Conservation (phyloP, 2,113 vertebrate genomes). For the Pogona vitticeps region DNA sequence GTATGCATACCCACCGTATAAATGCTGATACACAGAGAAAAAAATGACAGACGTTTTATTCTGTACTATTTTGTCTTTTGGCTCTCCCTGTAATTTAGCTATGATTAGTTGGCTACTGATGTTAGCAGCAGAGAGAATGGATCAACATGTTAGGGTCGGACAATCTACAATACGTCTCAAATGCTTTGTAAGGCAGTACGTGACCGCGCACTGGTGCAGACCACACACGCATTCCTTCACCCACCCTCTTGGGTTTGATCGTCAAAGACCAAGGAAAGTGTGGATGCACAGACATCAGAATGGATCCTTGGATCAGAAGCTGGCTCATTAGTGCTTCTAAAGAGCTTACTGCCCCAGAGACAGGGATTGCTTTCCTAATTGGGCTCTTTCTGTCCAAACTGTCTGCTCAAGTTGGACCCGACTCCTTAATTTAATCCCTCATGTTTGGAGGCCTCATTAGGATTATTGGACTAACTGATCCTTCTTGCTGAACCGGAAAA, state of each 20-base stretch:
- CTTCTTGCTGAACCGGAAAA: not conserved
- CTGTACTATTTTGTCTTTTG: not conserved
- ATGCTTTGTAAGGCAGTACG: not conserved
- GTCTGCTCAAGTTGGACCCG: not conserved
- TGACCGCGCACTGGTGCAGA: not conserved
- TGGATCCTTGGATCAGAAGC: not conserved
- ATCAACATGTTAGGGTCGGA: too few relatives aligned
- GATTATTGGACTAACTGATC: not conserved
- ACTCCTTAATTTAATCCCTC: not conserved
- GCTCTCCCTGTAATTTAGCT: not conserved
- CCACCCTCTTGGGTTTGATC: not conserved
- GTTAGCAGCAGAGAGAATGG: not conserved
- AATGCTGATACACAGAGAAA: not conserved
- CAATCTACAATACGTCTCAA: not conserved
- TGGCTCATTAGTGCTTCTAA: not conserved
- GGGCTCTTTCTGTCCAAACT: not conserved
- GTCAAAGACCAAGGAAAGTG: not conserved
- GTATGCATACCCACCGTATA: not conserved
- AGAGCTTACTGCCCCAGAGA: not conserved
- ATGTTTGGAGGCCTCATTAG: not conserved
- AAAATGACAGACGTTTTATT: not conserved
- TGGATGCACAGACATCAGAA: not conserved
- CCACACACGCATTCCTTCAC: too few relatives aligned
- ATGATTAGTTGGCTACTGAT: not conserved
- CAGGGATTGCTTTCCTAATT: not conserved